Evolutionary conservation across 2,888 invertebrate species (phyloP).

Genomic region (Cordilura impudica): DNA sequence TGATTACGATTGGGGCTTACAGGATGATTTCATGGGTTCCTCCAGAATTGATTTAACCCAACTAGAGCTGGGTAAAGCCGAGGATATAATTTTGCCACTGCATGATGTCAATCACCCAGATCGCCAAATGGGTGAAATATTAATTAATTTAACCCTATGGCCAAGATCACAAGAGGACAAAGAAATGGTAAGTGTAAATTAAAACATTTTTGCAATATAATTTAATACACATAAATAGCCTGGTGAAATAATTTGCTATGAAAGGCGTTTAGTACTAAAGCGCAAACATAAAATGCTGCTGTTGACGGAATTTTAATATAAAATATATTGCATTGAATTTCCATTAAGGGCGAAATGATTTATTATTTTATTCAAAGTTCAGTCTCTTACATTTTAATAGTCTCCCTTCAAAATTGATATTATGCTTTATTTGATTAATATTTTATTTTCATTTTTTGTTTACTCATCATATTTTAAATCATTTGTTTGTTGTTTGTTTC

Average conservation of each 20-base stretch:
- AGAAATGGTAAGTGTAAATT: conserved; percentile 85
- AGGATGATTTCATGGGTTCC: conserved; percentile 98
- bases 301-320: not conserved
- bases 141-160: conserved; percentile 89
- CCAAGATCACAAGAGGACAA: conserved; percentile 96
- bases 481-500: not conserved
- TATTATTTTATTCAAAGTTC: not conserved
- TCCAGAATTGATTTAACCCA: conserved; percentile 90
- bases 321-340: not conserved
- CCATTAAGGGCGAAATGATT: not conserved
- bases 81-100: conserved; percentile 88
- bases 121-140: conserved; percentile 90
- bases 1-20: conserved; percentile 97
- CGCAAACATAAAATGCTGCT: not conserved
- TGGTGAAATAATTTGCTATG: too few relatives aligned
- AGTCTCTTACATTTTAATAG: not conserved
- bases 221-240: not conserved
- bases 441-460: not conserved
- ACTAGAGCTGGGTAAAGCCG: conserved; percentile 86
- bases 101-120: conserved; percentile 82
- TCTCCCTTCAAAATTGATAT: not conserved
- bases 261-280: not conserved
- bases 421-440: not conserved
- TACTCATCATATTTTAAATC: not conserved
- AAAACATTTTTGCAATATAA: not conserved